Conservation (phyloP, 2,888 invertebrate species). For the Melinopterus prodromus region DNA sequence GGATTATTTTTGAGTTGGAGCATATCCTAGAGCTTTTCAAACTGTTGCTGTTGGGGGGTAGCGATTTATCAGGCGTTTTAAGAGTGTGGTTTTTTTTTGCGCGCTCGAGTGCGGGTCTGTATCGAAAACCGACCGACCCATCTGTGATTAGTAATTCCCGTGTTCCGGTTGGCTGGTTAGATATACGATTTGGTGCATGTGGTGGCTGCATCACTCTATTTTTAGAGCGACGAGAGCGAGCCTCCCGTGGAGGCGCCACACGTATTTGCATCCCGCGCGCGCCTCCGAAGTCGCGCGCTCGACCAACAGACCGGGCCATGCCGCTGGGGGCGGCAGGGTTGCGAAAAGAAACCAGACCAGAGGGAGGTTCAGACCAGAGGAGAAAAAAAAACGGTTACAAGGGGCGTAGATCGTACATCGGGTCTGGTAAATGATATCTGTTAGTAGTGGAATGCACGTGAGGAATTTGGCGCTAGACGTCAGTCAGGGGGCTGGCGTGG, state of each 20-base stretch:
- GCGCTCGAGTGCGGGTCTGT: not conserved
- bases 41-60: not conserved
- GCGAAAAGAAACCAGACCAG: not conserved
- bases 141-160: not conserved
- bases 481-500: conserved; percentile 48
- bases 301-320: not conserved
- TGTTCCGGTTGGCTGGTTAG: not conserved
- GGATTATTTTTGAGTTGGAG: not conserved
- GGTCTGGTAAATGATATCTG: conserved; percentile 44
- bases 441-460: conserved; percentile 47
- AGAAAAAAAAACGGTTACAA: conserved; percentile 33
- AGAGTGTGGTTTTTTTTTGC: not conserved
- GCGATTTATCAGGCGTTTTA: not conserved
- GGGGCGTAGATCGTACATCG: conserved; percentile 30
- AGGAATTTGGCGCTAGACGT: conserved; percentile 48
- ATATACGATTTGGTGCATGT: conserved; percentile 5
- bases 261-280: conserved; percentile 5
- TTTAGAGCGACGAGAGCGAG: not conserved
- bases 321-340: conserved; percentile 6
- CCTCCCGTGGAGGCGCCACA: not conserved
- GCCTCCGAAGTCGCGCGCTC: not conserved
- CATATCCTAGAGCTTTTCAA: not conserved
- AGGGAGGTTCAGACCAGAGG: not conserved
- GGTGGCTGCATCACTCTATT: conserved; percentile 13
- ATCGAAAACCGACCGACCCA: not conserved